A percentile compares a stretch with the other conserved stretches of the same genome.
These are phyloP conservation scores for Melanerpes formicivorus DNA, from an alignment of 2,113 vertebrate genomes.

Conservation along the genomic window DNA sequence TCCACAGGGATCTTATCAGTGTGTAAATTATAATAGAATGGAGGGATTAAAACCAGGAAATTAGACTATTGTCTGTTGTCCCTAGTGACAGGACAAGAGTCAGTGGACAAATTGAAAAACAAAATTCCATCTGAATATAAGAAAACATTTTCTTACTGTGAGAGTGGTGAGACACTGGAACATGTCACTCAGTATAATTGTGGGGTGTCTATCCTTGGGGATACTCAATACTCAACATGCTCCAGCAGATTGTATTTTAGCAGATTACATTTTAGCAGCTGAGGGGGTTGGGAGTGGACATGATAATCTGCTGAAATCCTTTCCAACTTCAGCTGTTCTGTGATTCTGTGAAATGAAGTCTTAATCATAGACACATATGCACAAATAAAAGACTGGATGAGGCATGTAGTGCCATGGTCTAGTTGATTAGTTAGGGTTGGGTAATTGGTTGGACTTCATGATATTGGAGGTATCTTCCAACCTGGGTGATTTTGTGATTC, in stretches of 20 bases:
- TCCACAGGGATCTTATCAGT: not conserved
- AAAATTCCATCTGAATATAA: too few species aligned
- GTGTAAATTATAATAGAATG: not conserved
- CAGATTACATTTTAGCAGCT: not conserved
- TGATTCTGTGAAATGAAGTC: too few species aligned
- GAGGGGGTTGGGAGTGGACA: rapidly evolving
- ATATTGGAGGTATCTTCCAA: not conserved
- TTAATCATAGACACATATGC: too few species aligned
- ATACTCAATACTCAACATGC: not conserved
- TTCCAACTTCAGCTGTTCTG: not conserved
- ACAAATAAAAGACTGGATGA: too few species aligned
- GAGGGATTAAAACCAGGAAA: not conserved
- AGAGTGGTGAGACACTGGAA: too few species aligned
- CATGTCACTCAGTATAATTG: too few species aligned
- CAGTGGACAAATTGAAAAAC: too few species aligned
- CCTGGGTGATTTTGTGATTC: not conserved
- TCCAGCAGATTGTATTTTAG: not conserved
- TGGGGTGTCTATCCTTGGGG: not conserved
- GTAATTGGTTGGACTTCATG: too few species aligned
- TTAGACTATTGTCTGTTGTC: not conserved
- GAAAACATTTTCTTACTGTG: too few species aligned
- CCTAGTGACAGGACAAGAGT: too few species aligned
- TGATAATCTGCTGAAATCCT: not conserved
- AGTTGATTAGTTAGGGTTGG: too few species aligned
- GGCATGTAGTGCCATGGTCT: too few species aligned